Evolutionary conservation across 2,113 vertebrate species (phyloP).

Genomic region (Speoplatyrhinus poulsoni): DNA sequence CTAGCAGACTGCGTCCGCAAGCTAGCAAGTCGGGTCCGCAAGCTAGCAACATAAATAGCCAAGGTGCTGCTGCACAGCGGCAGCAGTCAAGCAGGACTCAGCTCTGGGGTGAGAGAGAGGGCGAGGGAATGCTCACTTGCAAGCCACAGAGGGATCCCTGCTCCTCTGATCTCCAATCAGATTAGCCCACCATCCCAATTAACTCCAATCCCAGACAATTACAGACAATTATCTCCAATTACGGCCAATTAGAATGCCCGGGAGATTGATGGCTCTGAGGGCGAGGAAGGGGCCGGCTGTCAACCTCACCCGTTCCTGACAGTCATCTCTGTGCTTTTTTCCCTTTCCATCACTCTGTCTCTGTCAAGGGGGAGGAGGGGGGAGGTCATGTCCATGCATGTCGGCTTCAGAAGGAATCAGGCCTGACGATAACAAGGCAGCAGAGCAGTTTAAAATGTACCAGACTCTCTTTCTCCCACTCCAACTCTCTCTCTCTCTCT

Average conservation of each 20-base stretch:
- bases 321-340: constrained; percentile 26
- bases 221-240: constrained; percentile 70
- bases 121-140: constrained; percentile 55
- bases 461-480: too few species aligned
- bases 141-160: constrained; percentile 62
- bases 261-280: constrained; percentile 66
- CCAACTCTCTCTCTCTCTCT: too few species aligned
- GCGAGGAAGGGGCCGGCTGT: constrained; percentile 56
- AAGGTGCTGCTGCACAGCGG: constrained; percentile 5
- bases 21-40: too few species aligned
- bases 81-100: constrained; percentile 60
- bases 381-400: constrained; percentile 46
- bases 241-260: constrained; percentile 65
- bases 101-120: constrained; percentile 56
- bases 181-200: constrained; percentile 67
- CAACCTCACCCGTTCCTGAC: constrained; percentile 54
- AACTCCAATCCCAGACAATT: constrained; percentile 73
- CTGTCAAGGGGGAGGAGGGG: constrained; percentile 1
- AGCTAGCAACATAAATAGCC: constrained; percentile 32
- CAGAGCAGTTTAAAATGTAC: constrained; percentile 21
- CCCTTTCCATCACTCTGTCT: constrained; percentile 35
- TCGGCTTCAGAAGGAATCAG: constrained; percentile 44
- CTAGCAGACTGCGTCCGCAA: too few species aligned
- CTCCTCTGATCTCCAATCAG: constrained; percentile 72
- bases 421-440: constrained; percentile 26